Base-by-base conservation (phyloP, 2,888 invertebrate genomes). In the Dynastes grantii region DNA sequence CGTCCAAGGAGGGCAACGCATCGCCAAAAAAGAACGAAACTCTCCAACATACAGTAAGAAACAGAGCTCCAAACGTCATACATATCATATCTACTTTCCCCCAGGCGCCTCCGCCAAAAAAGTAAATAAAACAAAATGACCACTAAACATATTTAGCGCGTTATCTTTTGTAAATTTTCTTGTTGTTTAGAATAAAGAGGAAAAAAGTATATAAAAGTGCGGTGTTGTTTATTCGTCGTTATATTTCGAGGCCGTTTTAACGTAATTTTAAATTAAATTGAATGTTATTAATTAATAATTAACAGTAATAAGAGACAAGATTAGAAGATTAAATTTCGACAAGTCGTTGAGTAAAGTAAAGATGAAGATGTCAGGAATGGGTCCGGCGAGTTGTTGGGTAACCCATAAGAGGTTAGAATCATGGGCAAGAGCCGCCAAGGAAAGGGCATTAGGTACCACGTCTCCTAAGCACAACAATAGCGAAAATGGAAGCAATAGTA, bases 361-460 rank as follows among this genome's bases (percentile, higher is more conserved):
- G 13, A 76, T 76, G 80, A 82, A 76, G 45, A 88, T 88, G 88
- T 87, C 87, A 58, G 94, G 94, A 78, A 89, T 94, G 84, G 94
- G 94, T 83, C 94, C 94, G 78, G 93, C 94, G 16, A 92, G 93
- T 80, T 94, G 94, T 84, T 95, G 94, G 94, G 93, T 94, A 80
- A 93, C 94, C 37, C 94, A 95, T 88, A 94, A 94, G 87, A 89
- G 94, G 81, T 90, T 95, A 64, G 94, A 94, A 87, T 93, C 94
- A 8, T 95, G 95, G 95, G 94, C 94, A 1, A 90, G 93, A 77
- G 93, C 94, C 70, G 94, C 94, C 65, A 92, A 94, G 85, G 94
- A 94, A 85, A 90, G 94, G 65, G 92, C 92, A 1, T 90, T 88
- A 77, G 88, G 88, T 58, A 83, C 85, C 76, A 86, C 85, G 68